These are phyloP conservation scores for Diarsia rubi DNA, from an alignment of 2,888 invertebrate genomes.

Conservation along the genomic window DNA sequence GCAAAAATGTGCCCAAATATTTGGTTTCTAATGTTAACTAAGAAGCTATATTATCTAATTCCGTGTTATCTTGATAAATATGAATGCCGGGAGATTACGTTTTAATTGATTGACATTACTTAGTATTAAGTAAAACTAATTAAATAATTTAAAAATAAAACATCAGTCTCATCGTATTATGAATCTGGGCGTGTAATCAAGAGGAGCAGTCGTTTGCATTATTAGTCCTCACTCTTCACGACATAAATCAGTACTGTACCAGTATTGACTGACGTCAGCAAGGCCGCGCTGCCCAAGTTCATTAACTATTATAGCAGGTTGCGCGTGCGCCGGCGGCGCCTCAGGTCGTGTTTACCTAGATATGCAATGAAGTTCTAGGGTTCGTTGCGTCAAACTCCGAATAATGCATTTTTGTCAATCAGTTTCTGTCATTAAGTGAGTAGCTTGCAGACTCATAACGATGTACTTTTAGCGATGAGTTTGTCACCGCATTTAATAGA, in stretches of 20 bases:
- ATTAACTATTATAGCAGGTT: constrained; percentile 41
- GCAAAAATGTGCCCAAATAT: constrained; percentile 21
- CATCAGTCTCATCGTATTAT: neutral
- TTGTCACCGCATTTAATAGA: neutral
- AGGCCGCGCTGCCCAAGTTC: constrained; percentile 51
- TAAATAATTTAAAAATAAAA: neutral
- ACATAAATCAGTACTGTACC: neutral
- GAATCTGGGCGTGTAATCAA: constrained; percentile 13
- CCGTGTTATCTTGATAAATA: constrained; percentile 41
- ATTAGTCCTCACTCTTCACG: neutral
- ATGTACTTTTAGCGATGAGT: neutral
- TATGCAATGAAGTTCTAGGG: neutral
- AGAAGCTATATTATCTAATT: constrained; percentile 29
- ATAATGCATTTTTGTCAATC: neutral
- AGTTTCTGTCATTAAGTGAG: neutral
- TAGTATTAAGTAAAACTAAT: constrained; percentile 2
- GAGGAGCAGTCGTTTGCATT: neutral
- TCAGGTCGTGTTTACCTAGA: constrained; percentile 36
- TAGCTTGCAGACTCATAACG: neutral
- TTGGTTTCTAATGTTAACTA: constrained; percentile 27
- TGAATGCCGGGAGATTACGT: constrained; percentile 22
- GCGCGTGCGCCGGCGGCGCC: constrained; percentile 38
- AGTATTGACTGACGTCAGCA: constrained; percentile 15
- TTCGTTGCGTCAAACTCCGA: neutral
- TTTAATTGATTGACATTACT: constrained; percentile 19